These are phyloP conservation scores for Anniella stebbinsi DNA, from an alignment of 2,797 vertebrate genomes.

Conservation along the genomic window DNA sequence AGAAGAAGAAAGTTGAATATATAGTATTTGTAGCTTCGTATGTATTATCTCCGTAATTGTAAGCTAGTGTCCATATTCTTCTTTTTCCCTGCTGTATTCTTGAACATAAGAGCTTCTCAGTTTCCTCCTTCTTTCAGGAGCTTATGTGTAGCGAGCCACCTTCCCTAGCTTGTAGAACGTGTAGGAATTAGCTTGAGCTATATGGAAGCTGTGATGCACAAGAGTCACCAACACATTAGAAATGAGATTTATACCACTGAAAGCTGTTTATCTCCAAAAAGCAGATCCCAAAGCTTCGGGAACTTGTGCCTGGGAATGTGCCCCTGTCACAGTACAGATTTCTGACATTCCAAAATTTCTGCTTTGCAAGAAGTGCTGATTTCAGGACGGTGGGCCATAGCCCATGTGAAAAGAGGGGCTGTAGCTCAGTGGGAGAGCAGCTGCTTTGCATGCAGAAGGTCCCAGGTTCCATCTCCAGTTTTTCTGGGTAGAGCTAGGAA, in stretches of 20 bases:
- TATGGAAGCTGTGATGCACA: background rate
- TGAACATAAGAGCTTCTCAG: background rate
- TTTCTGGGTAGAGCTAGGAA: too few relatives aligned
- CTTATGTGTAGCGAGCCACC: background rate
- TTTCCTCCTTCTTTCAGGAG: background rate
- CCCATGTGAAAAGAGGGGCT: background rate
- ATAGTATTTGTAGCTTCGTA: background rate
- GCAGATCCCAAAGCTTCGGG: background rate
- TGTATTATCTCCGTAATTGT: background rate
- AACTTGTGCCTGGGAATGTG: background rate
- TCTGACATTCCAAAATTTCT: constrained; percentile 2
- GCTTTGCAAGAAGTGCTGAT: background rate
- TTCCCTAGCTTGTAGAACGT: background rate
- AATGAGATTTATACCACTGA: background rate
- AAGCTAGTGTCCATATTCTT: background rate
- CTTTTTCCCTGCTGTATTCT: background rate
- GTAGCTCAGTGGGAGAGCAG: too few relatives aligned
- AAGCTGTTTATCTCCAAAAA: constrained; percentile 32
- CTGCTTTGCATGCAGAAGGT: too few relatives aligned
- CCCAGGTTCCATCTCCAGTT: too few relatives aligned
- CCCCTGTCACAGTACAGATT: background rate
- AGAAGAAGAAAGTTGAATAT: background rate
- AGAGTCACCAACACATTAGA: background rate
- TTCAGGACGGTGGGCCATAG: background rate
- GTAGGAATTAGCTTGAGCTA: background rate